Evolutionary conservation across 2,888 invertebrate species (phyloP).

Genomic region (Halictus ligatus): DNA sequence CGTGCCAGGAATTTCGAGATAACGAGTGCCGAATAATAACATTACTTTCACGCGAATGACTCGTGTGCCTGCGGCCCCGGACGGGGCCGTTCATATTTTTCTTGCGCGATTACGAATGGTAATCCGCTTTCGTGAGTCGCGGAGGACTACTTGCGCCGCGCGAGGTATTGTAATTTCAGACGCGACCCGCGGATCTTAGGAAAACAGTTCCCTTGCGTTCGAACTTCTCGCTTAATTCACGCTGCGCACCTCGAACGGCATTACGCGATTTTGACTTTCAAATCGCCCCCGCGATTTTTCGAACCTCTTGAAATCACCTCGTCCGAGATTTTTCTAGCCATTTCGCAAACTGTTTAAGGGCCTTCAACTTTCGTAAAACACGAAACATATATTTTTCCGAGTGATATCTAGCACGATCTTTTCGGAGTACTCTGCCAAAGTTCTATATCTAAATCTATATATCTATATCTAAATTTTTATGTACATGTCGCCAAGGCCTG

Average conservation of each 20-base stretch:
- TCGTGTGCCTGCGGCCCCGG: constrained; percentile 22
- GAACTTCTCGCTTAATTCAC: constrained; percentile 31
- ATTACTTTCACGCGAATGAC: constrained; percentile 42
- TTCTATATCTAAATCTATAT: too few species aligned
- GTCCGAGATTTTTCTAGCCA: neutral
- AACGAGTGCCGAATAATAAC: constrained; percentile 56
- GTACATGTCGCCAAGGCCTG: too few species aligned
- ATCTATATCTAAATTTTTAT: too few species aligned
- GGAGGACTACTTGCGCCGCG: too few species aligned
- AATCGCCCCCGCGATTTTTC: constrained; percentile 26
- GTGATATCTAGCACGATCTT: too few species aligned
- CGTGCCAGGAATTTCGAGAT: constrained; percentile 30
- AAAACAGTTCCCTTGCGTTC: constrained; percentile 38
- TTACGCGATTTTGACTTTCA: constrained; percentile 53
- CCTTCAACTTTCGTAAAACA: neutral
- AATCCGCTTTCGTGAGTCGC: constrained; percentile 42
- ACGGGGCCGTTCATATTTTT: constrained; percentile 46
- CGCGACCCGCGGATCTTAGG: constrained; percentile 33
- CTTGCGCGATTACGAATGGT: constrained; percentile 54
- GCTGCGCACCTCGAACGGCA: constrained; percentile 27
- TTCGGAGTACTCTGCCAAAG: too few species aligned
- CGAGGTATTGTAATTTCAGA: constrained; percentile 51
- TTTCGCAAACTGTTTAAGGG: neutral
- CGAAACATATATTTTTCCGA: too few species aligned
- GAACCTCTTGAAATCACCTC: too few species aligned